These are phyloP conservation scores for Drosophila athabasca DNA, from an alignment of 1,140 invertebrate genomes.

Conservation along the genomic window DNA sequence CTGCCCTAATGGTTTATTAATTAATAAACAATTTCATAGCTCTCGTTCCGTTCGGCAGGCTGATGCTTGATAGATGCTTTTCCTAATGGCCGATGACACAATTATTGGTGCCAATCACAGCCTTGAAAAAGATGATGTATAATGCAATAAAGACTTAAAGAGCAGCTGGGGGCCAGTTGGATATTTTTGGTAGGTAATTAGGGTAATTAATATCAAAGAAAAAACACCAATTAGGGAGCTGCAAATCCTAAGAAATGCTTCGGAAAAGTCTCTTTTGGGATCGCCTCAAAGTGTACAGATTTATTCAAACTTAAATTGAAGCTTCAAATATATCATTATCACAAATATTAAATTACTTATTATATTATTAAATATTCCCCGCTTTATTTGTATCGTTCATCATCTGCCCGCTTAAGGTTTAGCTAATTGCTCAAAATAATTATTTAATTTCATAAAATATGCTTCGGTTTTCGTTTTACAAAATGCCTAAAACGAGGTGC, in stretches of 20 bases:
- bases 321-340: no score
- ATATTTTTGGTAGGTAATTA: not conserved
- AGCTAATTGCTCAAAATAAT: conserved; percentile 59
- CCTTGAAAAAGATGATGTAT: conserved; percentile 29
- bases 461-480: conserved; percentile 45
- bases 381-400: conserved; percentile 24
- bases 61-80: conserved; percentile 52
- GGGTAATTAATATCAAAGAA: no score
- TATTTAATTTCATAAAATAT: conserved; percentile 47
- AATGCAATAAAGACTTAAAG: conserved; percentile 25
- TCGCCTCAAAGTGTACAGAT: no score
- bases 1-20: conserved; percentile 69
- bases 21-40: conserved; percentile 49
- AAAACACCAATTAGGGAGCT: no score
- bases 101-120: conserved; percentile 50
- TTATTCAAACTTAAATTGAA: no score
- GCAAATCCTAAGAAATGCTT: not conserved
- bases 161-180: conserved; percentile 10
- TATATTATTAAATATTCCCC: no score
- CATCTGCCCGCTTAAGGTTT: conserved; percentile 48
- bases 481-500: conserved; percentile 52
- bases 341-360: no score
- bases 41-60: not conserved
- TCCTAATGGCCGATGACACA: conserved; percentile 51
- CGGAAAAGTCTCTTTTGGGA: no score